A percentile compares a stretch with the other conserved stretches of the same genome.
Evolutionary conservation across 2,113 vertebrate species (phyloP).

Genomic region (Tiliqua scincoides): DNA sequence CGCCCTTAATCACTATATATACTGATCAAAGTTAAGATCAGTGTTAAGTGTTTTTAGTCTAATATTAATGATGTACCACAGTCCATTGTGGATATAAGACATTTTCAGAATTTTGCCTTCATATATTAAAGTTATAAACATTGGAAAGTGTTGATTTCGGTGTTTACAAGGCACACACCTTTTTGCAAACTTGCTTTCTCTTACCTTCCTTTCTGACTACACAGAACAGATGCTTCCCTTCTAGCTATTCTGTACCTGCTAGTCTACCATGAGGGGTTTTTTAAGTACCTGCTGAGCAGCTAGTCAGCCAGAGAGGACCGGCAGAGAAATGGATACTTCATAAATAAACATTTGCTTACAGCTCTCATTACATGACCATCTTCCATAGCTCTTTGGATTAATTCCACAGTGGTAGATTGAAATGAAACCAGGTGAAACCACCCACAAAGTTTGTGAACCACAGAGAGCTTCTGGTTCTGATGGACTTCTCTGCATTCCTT

Average conservation of each 20-base stretch:
- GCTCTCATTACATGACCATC: slow-evolving; percentile 52
- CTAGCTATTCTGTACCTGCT: slow-evolving; percentile 38
- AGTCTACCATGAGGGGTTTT: slow-evolving; percentile 29
- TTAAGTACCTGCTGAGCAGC: slow-evolving; percentile 51
- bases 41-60: too few relatives aligned
- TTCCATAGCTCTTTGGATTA: slow-evolving; percentile 18
- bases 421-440: slow-evolving; percentile 31
- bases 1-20: too few relatives aligned
- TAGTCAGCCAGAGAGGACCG: slow-evolving; percentile 50
- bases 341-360: slow-evolving; percentile 74
- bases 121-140: neutral
- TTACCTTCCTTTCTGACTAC: slow-evolving; percentile 32
- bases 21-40: too few relatives aligned
- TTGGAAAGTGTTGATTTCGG: neutral
- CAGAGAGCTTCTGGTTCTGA: slow-evolving; percentile 14
- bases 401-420: slow-evolving; percentile 39
- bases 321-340: slow-evolving; percentile 51
- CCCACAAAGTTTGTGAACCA: slow-evolving; percentile 6
- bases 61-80: too few relatives aligned
- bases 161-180: neutral
- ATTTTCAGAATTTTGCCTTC: neutral
- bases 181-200: slow-evolving; percentile 14
- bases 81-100: too few relatives aligned
- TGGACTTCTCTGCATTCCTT: slow-evolving; percentile 30
- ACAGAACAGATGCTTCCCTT: slow-evolving; percentile 42